Evolutionary conservation across 2,113 vertebrate genomes (phyloP), one percentile per base, ranked within the genome.

Genomic region (Galeopterus variegatus): DNA sequence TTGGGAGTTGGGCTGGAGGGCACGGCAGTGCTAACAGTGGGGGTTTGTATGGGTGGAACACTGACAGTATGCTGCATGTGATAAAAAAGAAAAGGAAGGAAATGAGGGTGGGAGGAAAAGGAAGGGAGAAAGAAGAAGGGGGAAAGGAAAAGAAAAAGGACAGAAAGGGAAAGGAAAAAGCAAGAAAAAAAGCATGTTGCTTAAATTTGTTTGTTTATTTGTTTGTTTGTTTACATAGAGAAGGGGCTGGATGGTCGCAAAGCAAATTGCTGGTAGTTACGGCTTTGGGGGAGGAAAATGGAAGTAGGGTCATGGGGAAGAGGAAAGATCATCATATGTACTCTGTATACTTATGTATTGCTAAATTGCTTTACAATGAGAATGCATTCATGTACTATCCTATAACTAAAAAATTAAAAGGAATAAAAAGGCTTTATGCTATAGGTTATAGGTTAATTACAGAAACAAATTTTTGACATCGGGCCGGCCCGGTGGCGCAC

Each of bases 181-280:
- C 58, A 73, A 75, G 31, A 81, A 31, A 81, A 31, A 23, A 24
- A 70, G 10, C n/a, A 12, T 48, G 10, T 73, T 82, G 28, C 52
- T 80, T 80, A 33, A 48, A 84, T 65, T 52, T 41, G 33, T 75
- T 60, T 89, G 62, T 64, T 54, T 65, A 62, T 48, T 81, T 36
- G 12, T 36, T 56, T 54, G 48, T 36, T 31, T 41, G 4, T 41
- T 41, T 41, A 41, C 18, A 17, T 18, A 82, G 81, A 94, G 48
- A 94, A 82, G 54, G 62, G 24, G 17, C 62, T 88, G 70, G 64
- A 77, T 83, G 62, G 2, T 67, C 56, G 60, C 90, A 52, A 60
- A 65, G 56, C 70, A 72, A 77, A 86, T 18, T n/a, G 64, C 64
- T 31, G n/a, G 11, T 36, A 14, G 10, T 79, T 56, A 26, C 9